phyloP scores from a whole-genome alignment of 1,140 invertebrate genomes.

The Drosophila saltans region DNA sequence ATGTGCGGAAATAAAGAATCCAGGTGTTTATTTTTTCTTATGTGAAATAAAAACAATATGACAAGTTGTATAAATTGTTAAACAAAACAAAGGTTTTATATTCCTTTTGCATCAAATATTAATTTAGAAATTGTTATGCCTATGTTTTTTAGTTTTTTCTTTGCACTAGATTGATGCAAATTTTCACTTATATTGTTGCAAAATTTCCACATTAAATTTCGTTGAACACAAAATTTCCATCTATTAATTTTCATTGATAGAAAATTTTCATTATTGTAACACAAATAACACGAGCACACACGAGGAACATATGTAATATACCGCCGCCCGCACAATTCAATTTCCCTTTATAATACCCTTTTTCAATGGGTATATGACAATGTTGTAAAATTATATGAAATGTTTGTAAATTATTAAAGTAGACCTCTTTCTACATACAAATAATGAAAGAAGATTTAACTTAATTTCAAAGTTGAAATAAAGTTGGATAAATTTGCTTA shows the following conservation, averaged over 20 bases:
- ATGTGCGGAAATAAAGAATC: too few relatives aligned
- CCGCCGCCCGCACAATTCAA: constrained; percentile 4
- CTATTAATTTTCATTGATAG: constrained; percentile 13
- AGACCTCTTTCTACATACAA: too few relatives aligned
- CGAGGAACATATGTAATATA: neutral
- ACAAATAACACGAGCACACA: neutral
- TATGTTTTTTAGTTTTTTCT: neutral
- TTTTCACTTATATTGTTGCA: constrained; percentile 2
- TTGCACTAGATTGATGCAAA: neutral
- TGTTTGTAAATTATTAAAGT: too few relatives aligned
- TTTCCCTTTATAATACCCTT: constrained; percentile 3
- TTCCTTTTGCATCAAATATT: too few relatives aligned
- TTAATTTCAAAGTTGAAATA: too few relatives aligned
- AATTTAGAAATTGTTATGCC: neutral
- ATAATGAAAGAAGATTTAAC: too few relatives aligned
- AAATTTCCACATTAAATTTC: neutral
- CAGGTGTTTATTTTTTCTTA: too few relatives aligned
- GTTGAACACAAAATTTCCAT: neutral
- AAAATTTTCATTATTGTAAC: constrained; percentile 12
- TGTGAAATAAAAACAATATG: too few relatives aligned
- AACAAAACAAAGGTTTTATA: too few relatives aligned
- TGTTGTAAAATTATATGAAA: neutral
- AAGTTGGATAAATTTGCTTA: too few relatives aligned
- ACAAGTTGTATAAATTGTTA: too few relatives aligned
- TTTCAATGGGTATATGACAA: neutral